Evolutionary conservation across 2,113 vertebrate species (phyloP).

Genomic region (Capricornis sumatraensis): DNA sequence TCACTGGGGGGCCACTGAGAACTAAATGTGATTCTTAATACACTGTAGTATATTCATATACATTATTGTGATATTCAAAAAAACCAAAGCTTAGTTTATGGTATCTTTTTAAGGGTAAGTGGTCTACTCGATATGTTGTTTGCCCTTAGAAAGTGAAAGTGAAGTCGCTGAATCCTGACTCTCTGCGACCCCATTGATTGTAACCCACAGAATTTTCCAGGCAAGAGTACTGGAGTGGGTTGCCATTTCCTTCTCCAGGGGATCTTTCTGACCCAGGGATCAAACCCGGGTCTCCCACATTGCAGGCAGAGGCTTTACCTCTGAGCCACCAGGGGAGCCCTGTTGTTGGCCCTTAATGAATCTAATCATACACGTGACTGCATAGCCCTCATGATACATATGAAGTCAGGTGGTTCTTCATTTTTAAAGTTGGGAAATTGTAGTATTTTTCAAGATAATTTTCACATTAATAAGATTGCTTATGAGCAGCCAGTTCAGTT

Average conservation of each 20-base stretch:
- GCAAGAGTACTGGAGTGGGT: neutral
- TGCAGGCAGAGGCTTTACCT: neutral
- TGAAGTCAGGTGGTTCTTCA: neutral
- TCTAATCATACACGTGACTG: neutral
- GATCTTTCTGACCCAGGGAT: neutral
- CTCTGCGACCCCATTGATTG: neutral
- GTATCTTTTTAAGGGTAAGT: neutral
- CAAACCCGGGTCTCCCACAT: neutral
- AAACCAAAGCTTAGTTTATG: neutral
- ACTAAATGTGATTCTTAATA: neutral
- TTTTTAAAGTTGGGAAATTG: neutral
- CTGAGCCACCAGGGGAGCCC: neutral
- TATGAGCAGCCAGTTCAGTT: neutral
- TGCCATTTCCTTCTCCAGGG: neutral
- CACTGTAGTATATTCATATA: neutral
- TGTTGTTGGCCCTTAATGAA: neutral
- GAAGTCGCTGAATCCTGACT: neutral
- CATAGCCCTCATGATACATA: neutral
- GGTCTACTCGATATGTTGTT: neutral
- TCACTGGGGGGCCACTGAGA: neutral
- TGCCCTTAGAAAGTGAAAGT: neutral
- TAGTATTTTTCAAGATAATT: neutral
- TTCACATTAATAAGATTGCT: neutral
- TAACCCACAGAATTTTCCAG: neutral
- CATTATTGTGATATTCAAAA: neutral